Base-by-base conservation (phyloP, 1,140 invertebrate genomes). In the Pomacea maculata region DNA sequence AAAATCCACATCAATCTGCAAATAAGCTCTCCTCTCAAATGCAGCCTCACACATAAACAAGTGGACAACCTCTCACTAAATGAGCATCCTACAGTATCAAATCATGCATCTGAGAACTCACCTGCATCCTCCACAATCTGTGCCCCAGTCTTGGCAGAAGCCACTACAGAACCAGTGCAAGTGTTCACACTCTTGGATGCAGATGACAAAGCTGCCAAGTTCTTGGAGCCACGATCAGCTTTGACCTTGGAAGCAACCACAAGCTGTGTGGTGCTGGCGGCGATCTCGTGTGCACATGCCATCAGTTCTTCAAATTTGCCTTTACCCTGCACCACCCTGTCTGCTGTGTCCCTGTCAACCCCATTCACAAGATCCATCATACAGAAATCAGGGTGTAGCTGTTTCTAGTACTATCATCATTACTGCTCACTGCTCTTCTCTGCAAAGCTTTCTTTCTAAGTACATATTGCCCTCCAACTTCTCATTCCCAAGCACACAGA, bases 271-370 rank as follows among this genome's bases (percentile, higher is more conserved):
- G 98, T 99, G 83, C 96, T 97, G 11, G 97, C 98, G 12, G 97
- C 97, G 84, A 99, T 99, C 88, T 98, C 97, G 92, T 99, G 97
- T 29, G 98, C 97, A 52, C 97, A 97, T 9, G 98, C 98, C 79
- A 99, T 96, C 34, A 99, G 92, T 86, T 97, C 95, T 88, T 98
- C 97, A 89, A 98, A 95, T 89, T 98, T 98, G 1, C 96, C 96
- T 82, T 95, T 94, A 29, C 95, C 95, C 75, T 93, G 93, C 45
- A 99, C 96, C 19, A 97, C 96, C 91, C 97, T 96, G 92, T 99
- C 97, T 25, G 98, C 97, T 29, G 97, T 95, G 87, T 96, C 95
- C 72, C 97, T 98, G 87, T 68, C 91, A 90, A 75, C 64, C 67
- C 75, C 19, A 74, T 45, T 57, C 57, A 72, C 55, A 19, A 17